These are phyloP conservation scores for Brachionichthys hirsutus DNA, from an alignment of 2,113 vertebrate genomes.

Conservation along the genomic window DNA sequence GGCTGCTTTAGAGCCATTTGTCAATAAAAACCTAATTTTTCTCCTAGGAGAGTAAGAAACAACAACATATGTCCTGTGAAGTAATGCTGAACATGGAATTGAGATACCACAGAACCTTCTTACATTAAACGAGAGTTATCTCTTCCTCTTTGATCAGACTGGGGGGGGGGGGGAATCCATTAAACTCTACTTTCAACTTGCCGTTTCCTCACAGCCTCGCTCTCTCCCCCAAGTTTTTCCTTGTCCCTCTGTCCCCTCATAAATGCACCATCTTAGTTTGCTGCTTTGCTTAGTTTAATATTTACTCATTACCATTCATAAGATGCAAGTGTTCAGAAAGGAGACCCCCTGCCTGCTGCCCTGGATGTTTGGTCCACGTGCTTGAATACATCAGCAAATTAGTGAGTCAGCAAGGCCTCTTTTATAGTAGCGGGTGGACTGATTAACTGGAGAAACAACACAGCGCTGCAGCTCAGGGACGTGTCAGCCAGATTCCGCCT, in stretches of 20 bases:
- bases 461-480: constrained; percentile 6
- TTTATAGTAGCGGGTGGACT: constrained; percentile 35
- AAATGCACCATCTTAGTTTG: not conserved
- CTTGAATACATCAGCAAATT: constrained; percentile 31
- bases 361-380: constrained; percentile 18
- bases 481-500: not conserved
- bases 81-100: too few relatives aligned
- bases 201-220: not conserved
- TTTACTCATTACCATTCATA: constrained; percentile 28
- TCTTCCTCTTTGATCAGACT: not conserved
- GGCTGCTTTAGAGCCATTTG: constrained; percentile 5
- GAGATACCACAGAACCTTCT: too few relatives aligned
- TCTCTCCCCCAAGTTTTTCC: not conserved
- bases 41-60: not conserved
- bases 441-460: constrained; percentile 33
- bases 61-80: not conserved
- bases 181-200: not conserved
- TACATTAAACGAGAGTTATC: not conserved
- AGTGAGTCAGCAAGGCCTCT: constrained; percentile 51
- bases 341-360: constrained; percentile 14
- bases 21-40: constrained; percentile 13
- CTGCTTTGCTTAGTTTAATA: not conserved
- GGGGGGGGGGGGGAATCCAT: too few relatives aligned
- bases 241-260: not conserved
- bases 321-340: constrained; percentile 16